Evolutionary conservation across 2,888 invertebrate species (phyloP), one percentile per base, ranked within the genome.

Genomic region (Punctoribates punctum): DNA sequence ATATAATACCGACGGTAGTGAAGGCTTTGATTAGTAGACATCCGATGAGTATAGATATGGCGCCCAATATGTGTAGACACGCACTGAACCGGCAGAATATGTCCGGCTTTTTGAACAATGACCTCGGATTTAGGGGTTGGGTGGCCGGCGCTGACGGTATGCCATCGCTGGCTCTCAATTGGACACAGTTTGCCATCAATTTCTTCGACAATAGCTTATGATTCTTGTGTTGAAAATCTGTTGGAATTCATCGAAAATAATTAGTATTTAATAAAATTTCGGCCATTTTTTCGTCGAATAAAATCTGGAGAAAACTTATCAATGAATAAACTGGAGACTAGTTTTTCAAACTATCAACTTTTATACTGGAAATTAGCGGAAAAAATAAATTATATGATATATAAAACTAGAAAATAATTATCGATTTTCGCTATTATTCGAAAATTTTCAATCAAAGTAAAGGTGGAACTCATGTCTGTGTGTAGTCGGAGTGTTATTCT

Each of bases 21-120:
- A 15, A 62, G 1, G 62, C n/a, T 11, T 62, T 62, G 17, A 62
- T 62, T 29, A 62, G n/a, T 62, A 62, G 62, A 62, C 62, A 62
- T 27, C 62, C 62, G 62, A 62, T 27, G 8, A 62, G 62, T 62
- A 62, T 25, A 3, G 62, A 62, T 13, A 62, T 62, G 27, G 62
- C 62, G n/a, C 62, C 62, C 29, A 62, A 34, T 62, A 62, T 8
- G 29, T 25, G 27, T 29, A 62, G 13, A 62, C 62, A 62, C 11
- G n/a, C 29, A 20, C 15, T 17, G 34, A 62, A 62, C 23, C 62
- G 27, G 34, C 62, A 62, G 13, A n/a, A 62, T 1, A 34, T 62
- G 11, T 62, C 62, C 15, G 62, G 62, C n/a, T 2, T 62, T 27
- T 11, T 62, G 62, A 62, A 62, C 23, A 29, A 13, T 11, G 62